Percentiles rank a stretch among this genome's conserved stretches.
Evolutionary conservation across 2,888 invertebrate species (phyloP).

Genomic region (Caenorhabditis sp.): DNA sequence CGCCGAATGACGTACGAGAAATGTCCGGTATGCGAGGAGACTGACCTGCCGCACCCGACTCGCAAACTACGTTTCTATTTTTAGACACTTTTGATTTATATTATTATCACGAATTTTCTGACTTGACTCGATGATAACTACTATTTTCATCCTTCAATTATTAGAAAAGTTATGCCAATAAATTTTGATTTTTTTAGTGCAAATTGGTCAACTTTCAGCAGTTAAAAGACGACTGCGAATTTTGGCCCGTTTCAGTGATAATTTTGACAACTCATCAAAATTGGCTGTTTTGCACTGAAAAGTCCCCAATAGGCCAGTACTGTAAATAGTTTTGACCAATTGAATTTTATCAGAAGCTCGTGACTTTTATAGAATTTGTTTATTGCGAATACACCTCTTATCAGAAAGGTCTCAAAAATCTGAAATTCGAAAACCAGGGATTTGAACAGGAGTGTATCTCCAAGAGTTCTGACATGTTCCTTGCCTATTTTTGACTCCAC

Average conservation of each 20-base stretch:
- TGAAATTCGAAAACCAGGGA: neutral
- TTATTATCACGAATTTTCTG: neutral
- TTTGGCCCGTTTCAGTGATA: too few relatives aligned
- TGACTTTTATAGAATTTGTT: neutral
- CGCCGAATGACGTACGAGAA: conserved; percentile 35
- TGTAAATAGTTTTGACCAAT: neutral
- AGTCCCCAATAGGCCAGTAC: too few relatives aligned
- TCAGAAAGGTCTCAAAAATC: neutral
- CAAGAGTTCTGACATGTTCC: too few relatives aligned
- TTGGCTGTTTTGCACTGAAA: too few relatives aligned
- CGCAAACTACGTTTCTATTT: conserved; percentile 20
- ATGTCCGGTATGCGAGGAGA: conserved; percentile 44
- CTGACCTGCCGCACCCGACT: conserved; percentile 17
- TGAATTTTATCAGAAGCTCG: neutral
- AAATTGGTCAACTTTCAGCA: too few relatives aligned
- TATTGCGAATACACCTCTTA: neutral
- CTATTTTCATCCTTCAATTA: neutral
- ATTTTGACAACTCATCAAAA: too few relatives aligned
- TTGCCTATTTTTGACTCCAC: too few relatives aligned
- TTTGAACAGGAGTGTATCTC: too few relatives aligned
- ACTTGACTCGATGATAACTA: neutral
- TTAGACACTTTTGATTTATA: conserved; percentile 23
- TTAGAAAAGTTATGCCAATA: neutral
- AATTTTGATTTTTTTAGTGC: neutral
- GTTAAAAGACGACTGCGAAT: too few relatives aligned